Percentiles rank a stretch among this genome's conserved stretches.
These are phyloP conservation scores for Drosophila ustulata DNA, from an alignment of 2,888 invertebrate genomes.

Conservation along the genomic window DNA sequence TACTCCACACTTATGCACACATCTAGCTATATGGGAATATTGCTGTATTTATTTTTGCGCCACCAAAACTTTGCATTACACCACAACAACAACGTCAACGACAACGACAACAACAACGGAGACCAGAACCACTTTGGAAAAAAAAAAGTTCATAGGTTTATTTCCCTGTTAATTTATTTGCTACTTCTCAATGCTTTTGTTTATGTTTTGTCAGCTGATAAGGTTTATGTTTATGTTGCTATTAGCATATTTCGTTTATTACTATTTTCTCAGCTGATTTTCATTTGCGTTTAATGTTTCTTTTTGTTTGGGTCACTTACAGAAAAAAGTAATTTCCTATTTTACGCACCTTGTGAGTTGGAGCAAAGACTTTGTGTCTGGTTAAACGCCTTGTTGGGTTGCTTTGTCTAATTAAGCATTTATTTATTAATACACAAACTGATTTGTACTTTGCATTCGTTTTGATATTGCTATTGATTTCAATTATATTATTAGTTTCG, in stretches of 20 bases:
- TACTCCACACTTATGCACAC: constrained; percentile 20
- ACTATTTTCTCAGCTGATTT: constrained; percentile 53
- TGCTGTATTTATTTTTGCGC: constrained; percentile 50
- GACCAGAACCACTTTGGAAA: constrained; percentile 15
- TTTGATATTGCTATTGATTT: constrained; percentile 12
- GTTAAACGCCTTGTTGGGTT: constrained; percentile 30
- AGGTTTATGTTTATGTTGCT: constrained; percentile 28
- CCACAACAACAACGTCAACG: constrained; percentile 21
- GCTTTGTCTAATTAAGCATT: constrained; percentile 11
- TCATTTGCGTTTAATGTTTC: neutral
- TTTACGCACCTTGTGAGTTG: constrained; percentile 49
- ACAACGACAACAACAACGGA: neutral
- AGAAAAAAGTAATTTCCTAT: constrained; percentile 16
- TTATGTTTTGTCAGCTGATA: constrained; percentile 49
- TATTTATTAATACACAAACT: constrained; percentile 41
- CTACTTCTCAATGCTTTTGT: constrained; percentile 20
- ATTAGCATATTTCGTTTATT: constrained; percentile 25
- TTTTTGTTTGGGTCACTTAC: constrained; percentile 1
- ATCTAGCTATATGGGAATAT: constrained; percentile 26
- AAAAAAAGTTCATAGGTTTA: constrained; percentile 25
- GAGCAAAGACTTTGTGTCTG: constrained; percentile 14
- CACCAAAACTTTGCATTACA: constrained; percentile 52
- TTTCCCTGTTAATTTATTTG: constrained; percentile 1
- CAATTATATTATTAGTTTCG: constrained; percentile 48
- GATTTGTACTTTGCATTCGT: constrained; percentile 39